Percentiles rank a stretch among this genome's conserved stretches.
Evolutionary conservation across 2,888 invertebrate species (phyloP).

Genomic region (Acronicta aceris): DNA sequence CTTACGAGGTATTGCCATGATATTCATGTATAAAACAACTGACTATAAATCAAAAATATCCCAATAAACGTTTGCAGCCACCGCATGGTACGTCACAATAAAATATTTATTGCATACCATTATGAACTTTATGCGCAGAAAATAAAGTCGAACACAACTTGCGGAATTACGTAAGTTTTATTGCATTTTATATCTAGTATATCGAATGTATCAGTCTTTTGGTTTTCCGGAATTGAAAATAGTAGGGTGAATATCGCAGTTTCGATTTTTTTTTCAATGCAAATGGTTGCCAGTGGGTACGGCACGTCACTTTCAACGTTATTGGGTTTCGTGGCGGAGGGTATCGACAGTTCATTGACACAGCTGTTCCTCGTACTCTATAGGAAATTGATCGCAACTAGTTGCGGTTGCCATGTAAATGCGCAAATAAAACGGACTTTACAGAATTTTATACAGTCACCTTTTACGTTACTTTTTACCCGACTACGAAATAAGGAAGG

Average conservation of each 20-base stretch:
- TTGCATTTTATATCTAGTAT: slow-evolving; percentile 23
- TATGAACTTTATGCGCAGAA: neutral
- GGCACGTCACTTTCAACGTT: slow-evolving; percentile 43
- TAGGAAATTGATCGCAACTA: neutral
- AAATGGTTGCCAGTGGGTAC: slow-evolving; percentile 30
- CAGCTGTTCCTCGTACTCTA: slow-evolving; percentile 1
- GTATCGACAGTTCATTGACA: slow-evolving; percentile 25
- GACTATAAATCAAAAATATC: slow-evolving; percentile 30
- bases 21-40: slow-evolving; percentile 40
- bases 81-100: slow-evolving; percentile 30
- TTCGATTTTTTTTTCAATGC: slow-evolving; percentile 45
- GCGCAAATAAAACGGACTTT: neutral
- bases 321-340: slow-evolving; percentile 44
- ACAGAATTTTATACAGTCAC: neutral
- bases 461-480: neutral
- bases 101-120: slow-evolving; percentile 17
- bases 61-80: slow-evolving; percentile 20
- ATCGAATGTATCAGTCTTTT: slow-evolving; percentile 28
- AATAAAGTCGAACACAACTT: slow-evolving; percentile 6
- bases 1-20: slow-evolving; percentile 30
- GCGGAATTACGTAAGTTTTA: slow-evolving; percentile 9
- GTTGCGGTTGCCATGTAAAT: neutral
- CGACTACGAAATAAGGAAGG: too few species aligned
- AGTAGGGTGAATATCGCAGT: slow-evolving; percentile 35
- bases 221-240: slow-evolving; percentile 47